Conservation (phyloP, 2,113 vertebrate genomes). For the Platycercus adscitus region DNA sequence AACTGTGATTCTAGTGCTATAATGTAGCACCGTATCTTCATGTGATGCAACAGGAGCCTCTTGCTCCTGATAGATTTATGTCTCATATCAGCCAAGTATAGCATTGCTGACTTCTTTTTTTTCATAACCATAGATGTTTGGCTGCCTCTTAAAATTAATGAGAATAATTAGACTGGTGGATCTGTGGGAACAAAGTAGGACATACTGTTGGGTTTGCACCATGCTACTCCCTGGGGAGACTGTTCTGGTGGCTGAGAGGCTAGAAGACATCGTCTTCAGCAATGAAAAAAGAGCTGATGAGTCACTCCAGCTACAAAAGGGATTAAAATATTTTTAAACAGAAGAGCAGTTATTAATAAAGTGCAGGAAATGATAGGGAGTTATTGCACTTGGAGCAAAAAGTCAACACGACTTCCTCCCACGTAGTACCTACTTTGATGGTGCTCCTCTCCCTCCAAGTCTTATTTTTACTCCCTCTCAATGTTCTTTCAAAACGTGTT, state of each 20-base stretch:
- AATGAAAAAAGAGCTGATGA: slow-evolving; percentile 40
- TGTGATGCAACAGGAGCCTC: not conserved
- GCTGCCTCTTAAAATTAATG: not conserved
- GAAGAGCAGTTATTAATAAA: slow-evolving; percentile 68
- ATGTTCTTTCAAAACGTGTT: slow-evolving; percentile 33
- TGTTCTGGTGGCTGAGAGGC: slow-evolving; percentile 17
- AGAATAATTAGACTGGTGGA: not conserved
- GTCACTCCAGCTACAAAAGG: slow-evolving; percentile 34
- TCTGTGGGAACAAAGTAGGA: not conserved
- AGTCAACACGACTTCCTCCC: slow-evolving; percentile 62
- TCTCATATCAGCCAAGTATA: not conserved
- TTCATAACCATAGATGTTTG: not conserved
- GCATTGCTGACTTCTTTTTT: not conserved
- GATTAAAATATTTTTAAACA: slow-evolving; percentile 69
- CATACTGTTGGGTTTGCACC: not conserved
- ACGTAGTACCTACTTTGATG: slow-evolving; percentile 18
- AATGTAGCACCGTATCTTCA: not conserved
- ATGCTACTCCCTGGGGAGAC: not conserved
- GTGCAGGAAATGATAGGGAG: slow-evolving; percentile 58
- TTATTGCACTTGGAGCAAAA: slow-evolving; percentile 45
- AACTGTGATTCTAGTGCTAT: not conserved
- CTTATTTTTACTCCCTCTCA: slow-evolving; percentile 55
- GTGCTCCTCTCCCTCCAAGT: slow-evolving; percentile 37
- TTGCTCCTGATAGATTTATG: not conserved
- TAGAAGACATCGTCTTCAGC: slow-evolving; percentile 27